Evolutionary conservation across 2,888 invertebrate genomes (phyloP).

Genomic region (Tineola bisselliella): DNA sequence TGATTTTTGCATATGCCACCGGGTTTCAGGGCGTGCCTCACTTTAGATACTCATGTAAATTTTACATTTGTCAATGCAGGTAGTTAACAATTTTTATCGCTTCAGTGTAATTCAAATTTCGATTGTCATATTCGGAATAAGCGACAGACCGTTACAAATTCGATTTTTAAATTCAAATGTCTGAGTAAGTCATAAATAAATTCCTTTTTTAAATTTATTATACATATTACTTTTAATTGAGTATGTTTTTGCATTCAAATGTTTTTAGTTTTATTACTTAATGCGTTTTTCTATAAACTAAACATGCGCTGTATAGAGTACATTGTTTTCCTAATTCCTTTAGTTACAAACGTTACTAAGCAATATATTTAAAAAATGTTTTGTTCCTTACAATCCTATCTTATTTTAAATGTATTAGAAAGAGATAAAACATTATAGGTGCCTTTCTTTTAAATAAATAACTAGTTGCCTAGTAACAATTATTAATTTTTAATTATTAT

Average conservation of each 20-base stretch:
- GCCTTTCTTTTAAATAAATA: too few relatives aligned
- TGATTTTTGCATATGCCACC: constrained; percentile 61
- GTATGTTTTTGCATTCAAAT: not conserved
- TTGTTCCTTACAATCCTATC: too few relatives aligned
- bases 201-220: constrained; percentile 37
- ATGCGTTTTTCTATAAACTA: too few relatives aligned
- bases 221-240: not conserved
- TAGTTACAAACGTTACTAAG: too few relatives aligned
- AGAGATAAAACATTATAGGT: too few relatives aligned
- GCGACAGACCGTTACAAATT: constrained; percentile 52
- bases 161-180: constrained; percentile 20
- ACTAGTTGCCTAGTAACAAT: too few relatives aligned
- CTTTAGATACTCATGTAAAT: constrained; percentile 12
- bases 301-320: too few relatives aligned
- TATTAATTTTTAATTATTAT: too few relatives aligned
- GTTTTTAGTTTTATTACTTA: too few relatives aligned
- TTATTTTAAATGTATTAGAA: too few relatives aligned
- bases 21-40: constrained; percentile 15
- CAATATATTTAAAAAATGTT: too few relatives aligned
- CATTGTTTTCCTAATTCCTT: too few relatives aligned
- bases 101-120: constrained; percentile 46
- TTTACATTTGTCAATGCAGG: constrained; percentile 18
- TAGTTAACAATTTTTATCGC: constrained; percentile 37
- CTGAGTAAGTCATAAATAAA: constrained; percentile 16
- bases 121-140: constrained; percentile 40